These are phyloP conservation scores for Sigmodon hispidus DNA, from an alignment of 2,113 vertebrate species.

Conservation along the genomic window DNA sequence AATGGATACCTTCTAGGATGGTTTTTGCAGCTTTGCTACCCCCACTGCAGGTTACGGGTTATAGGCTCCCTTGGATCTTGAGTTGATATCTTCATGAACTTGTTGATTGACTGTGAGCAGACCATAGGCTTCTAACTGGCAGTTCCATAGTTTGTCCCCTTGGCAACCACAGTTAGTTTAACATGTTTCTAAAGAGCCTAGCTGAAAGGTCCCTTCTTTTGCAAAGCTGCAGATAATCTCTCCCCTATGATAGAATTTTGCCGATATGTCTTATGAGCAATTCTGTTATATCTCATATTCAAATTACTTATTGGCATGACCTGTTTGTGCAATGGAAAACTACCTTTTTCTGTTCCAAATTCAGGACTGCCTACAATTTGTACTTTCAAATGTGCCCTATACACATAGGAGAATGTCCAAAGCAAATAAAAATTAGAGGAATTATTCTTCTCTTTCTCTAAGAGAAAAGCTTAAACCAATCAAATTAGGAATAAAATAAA, in stretches of 20 bases:
- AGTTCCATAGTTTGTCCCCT: slow-evolving; percentile 6
- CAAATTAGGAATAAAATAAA: background rate
- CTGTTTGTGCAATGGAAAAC: background rate
- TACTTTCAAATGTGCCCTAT: background rate
- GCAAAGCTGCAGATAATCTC: background rate
- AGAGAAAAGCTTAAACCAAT: background rate
- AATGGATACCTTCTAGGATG: background rate
- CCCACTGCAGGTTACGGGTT: background rate
- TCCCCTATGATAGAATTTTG: background rate
- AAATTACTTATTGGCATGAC: background rate
- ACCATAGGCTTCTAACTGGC: background rate
- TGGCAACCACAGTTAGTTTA: slow-evolving; percentile 3
- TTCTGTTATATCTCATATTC: background rate
- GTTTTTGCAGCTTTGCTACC: background rate
- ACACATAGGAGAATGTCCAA: background rate
- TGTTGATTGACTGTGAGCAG: background rate
- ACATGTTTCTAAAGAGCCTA: slow-evolving; percentile 11
- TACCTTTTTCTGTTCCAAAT: background rate
- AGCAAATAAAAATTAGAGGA: background rate
- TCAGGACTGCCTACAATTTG: background rate
- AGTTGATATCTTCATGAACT: background rate
- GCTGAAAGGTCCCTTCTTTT: slow-evolving; percentile 30
- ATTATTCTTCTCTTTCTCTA: background rate
- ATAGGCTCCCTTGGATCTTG: background rate
- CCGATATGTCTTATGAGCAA: background rate